phyloP scores from a whole-genome alignment of 2,797 vertebrate species.

The Platalea minor region DNA sequence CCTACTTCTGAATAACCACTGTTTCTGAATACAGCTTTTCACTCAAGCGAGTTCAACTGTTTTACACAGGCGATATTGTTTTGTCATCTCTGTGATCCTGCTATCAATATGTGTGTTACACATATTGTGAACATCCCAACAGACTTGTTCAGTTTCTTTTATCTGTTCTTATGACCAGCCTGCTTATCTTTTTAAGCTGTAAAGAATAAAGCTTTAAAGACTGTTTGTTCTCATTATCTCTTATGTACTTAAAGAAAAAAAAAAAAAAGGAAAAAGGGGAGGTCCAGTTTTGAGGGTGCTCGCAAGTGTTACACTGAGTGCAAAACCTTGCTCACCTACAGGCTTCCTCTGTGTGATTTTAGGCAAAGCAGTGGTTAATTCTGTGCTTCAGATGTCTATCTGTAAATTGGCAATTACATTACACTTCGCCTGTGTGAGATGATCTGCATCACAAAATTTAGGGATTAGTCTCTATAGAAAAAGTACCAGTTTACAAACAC shows the following conservation, averaged over 20 bases:
- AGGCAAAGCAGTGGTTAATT: background rate
- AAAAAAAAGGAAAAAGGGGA: accelerated
- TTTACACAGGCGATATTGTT: background rate
- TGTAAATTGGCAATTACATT: background rate
- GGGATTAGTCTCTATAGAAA: background rate
- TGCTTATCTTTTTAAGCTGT: background rate
- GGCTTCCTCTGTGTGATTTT: background rate
- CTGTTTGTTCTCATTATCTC: background rate
- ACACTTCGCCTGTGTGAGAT: background rate
- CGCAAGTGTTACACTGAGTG: background rate
- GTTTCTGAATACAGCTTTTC: background rate
- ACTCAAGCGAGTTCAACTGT: background rate
- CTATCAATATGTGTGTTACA: background rate
- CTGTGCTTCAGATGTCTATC: background rate
- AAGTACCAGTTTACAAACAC: background rate
- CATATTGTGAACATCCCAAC: background rate
- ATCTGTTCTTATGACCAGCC: background rate
- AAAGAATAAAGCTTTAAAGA: background rate
- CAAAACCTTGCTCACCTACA: background rate
- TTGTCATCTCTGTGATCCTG: background rate
- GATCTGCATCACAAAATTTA: background rate
- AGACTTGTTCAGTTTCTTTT: background rate
- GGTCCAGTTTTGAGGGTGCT: background rate
- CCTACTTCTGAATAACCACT: background rate
- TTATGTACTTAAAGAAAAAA: background rate